Evolutionary conservation across 2,797 vertebrate species (phyloP).

Genomic region (Syngnathus acus): DNA sequence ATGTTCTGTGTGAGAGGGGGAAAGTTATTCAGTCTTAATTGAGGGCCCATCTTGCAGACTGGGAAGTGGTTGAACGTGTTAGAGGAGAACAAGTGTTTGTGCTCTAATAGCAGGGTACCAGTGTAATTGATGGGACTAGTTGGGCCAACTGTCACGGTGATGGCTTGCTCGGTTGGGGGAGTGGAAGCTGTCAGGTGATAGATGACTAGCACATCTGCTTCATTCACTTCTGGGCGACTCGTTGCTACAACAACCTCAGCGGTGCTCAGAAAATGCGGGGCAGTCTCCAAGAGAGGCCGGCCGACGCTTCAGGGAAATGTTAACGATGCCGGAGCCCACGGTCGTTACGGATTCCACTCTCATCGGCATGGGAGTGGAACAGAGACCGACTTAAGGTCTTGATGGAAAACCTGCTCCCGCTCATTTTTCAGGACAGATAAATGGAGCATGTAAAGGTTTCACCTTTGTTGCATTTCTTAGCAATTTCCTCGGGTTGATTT

Average conservation of each 20-base stretch:
- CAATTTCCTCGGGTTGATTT: constrained; percentile 41
- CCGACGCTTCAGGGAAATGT: constrained; percentile 73
- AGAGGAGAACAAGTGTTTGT: constrained; percentile 50
- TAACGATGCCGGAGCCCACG: constrained; percentile 77
- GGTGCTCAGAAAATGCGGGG: constrained; percentile 77
- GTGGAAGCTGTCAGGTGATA: constrained; percentile 75
- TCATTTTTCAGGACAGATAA: constrained; percentile 36
- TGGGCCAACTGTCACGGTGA: constrained; percentile 74
- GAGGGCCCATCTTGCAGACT: constrained; percentile 59
- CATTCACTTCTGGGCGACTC: constrained; percentile 77
- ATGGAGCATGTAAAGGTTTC: constrained; percentile 44
- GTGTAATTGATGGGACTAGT: constrained; percentile 65
- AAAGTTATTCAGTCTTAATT: constrained; percentile 67
- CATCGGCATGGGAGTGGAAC: constrained; percentile 53
- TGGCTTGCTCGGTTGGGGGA: constrained; percentile 80
- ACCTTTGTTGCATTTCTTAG: constrained; percentile 34
- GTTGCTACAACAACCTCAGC: constrained; percentile 86
- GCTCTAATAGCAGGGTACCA: constrained; percentile 61
- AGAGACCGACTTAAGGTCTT: constrained; percentile 41
- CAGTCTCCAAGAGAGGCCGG: constrained; percentile 76
- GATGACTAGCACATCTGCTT: constrained; percentile 82
- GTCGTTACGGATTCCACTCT: constrained; percentile 68
- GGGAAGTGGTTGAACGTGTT: constrained; percentile 61
- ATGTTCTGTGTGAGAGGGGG: constrained; percentile 50
- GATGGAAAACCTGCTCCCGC: constrained; percentile 53